A percentile compares a stretch with the other conserved stretches of the same genome.
These are phyloP conservation scores for Clarias pachynema DNA, from an alignment of 2,797 vertebrate species.

Conservation along the genomic window DNA sequence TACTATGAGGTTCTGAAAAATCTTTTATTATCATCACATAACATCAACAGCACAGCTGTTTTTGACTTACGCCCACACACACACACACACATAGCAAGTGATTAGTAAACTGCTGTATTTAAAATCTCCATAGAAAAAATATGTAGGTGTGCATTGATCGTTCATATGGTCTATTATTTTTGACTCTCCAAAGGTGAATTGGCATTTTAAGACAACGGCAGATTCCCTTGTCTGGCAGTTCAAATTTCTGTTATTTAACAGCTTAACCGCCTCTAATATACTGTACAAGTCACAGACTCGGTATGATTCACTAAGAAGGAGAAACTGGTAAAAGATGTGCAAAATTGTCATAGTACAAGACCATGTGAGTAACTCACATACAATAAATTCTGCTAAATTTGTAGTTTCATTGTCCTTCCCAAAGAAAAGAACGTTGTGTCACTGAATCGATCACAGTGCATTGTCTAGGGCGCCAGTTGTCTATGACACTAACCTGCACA, in stretches of 20 bases:
- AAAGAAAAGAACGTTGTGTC: constrained; percentile 28
- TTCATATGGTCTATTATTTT: not conserved
- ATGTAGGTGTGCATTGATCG: constrained; percentile 31
- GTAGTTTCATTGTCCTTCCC: constrained; percentile 26
- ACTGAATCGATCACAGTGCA: constrained; percentile 24
- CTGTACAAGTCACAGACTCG: constrained; percentile 28
- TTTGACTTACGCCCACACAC: constrained; percentile 43
- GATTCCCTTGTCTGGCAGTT: constrained; percentile 1
- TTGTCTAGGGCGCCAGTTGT: constrained; percentile 14
- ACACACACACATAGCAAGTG: constrained; percentile 50
- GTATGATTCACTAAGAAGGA: constrained; percentile 38
- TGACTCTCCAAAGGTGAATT: not conserved
- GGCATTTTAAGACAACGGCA: not conserved
- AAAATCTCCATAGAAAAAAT: constrained; percentile 49
- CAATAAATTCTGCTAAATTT: constrained; percentile 13
- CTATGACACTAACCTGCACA: constrained; percentile 29
- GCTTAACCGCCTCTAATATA: constrained; percentile 1
- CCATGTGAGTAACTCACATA: constrained; percentile 34
- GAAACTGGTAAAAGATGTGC: constrained; percentile 49
- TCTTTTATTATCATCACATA: constrained; percentile 60
- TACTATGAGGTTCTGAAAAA: constrained; percentile 26
- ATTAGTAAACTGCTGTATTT: constrained; percentile 56
- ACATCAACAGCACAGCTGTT: constrained; percentile 75
- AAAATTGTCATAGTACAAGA: constrained; percentile 45
- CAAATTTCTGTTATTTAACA: constrained; percentile 7